These are phyloP conservation scores for Saccopteryx leptura DNA, from an alignment of 2,113 vertebrate genomes.

Conservation along the genomic window DNA sequence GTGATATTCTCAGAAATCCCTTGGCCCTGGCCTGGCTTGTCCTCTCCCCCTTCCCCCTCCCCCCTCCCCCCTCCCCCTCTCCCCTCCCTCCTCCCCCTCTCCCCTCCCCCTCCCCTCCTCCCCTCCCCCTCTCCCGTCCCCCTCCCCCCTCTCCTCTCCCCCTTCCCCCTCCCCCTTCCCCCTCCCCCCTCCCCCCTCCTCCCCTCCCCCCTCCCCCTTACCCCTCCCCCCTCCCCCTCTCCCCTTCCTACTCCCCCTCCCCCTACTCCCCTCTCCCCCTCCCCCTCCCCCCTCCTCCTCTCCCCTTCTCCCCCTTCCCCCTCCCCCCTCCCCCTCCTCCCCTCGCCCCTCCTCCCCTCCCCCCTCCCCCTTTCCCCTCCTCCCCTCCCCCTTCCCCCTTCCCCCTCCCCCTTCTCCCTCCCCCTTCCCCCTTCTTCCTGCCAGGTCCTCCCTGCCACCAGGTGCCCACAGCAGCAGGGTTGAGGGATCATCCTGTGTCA, in stretches of 20 bases:
- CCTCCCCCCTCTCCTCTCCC: not conserved
- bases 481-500: not conserved
- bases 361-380: not conserved
- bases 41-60: not conserved
- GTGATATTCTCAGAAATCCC: not conserved
- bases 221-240: not conserved
- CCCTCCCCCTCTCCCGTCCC: accelerated
- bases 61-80: not conserved
- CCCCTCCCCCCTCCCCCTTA: accelerated
- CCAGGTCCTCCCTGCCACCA: not conserved
- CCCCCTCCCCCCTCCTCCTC: too few species aligned
- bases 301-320: not conserved
- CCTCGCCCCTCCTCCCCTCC: not conserved
- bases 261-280: too few species aligned
- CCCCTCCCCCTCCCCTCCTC: accelerated
- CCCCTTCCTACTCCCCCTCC: too few species aligned
- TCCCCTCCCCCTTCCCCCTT: too few species aligned
- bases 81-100: not conserved
- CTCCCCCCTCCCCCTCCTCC: not conserved
- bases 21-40: not conserved
- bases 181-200: not conserved
- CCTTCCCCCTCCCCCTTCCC: accelerated
- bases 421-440: not conserved
- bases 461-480: not conserved
- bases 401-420: too few species aligned